Percentiles rank a stretch among this genome's conserved stretches.
These are phyloP conservation scores for Ectemnius continuus DNA, from an alignment of 2,888 invertebrate species.

Conservation along the genomic window DNA sequence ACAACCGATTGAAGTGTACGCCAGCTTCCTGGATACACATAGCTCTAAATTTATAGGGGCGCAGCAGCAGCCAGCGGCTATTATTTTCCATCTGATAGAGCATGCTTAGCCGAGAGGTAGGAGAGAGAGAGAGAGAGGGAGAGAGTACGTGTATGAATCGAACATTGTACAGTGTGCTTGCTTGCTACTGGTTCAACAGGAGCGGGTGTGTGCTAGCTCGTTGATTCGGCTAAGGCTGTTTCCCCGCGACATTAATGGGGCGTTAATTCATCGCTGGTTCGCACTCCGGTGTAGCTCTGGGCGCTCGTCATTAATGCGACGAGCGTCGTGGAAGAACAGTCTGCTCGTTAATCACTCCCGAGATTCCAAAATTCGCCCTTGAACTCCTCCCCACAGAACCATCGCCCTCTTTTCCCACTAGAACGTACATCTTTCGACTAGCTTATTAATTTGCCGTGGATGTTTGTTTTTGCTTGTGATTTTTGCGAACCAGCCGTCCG, in stretches of 20 bases:
- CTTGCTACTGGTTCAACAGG: neutral
- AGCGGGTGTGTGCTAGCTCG: conserved; percentile 44
- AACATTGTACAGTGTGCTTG: no score
- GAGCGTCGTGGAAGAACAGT: conserved; percentile 40
- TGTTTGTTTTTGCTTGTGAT: no score
- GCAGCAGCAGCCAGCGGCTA: neutral
- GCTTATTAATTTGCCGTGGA: no score
- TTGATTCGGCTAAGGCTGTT: conserved; percentile 53
- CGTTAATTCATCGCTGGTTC: conserved; percentile 57
- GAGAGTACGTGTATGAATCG: no score
- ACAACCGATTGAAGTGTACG: neutral
- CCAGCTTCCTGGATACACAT: neutral
- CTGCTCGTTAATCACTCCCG: conserved; percentile 52
- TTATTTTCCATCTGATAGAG: conserved; percentile 35
- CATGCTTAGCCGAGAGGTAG: conserved; percentile 6
- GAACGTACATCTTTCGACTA: no score
- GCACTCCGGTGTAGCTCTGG: conserved; percentile 3
- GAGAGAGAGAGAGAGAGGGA: no score
- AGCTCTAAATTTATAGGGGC: no score
- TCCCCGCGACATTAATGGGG: conserved; percentile 57
- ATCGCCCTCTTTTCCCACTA: no score
- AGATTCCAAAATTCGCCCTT: conserved; percentile 46
- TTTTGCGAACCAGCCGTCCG: no score
- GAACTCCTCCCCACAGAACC: no score
- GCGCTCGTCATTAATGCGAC: neutral